These are phyloP conservation scores for Drosophila teissieri DNA, from an alignment of 1,140 invertebrate species.

Conservation along the genomic window DNA sequence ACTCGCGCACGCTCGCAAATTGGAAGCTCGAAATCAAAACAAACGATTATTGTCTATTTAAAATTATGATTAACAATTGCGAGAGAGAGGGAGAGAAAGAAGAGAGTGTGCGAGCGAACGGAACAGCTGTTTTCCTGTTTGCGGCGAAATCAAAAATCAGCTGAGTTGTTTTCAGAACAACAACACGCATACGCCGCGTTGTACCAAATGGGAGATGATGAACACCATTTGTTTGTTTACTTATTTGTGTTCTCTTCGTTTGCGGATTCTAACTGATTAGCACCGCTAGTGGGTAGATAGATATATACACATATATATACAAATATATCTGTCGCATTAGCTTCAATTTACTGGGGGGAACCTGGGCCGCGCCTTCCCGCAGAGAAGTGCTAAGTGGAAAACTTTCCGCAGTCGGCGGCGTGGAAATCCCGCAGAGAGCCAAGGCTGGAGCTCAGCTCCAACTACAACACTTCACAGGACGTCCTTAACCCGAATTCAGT, in stretches of 20 bases:
- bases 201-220: conserved; percentile 36
- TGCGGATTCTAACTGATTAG: conserved; percentile 49
- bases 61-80: conserved; percentile 79
- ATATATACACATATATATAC: conserved; percentile 14
- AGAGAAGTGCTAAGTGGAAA: conserved; percentile 40
- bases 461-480: conserved; percentile 10
- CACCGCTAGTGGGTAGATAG: conserved; percentile 14
- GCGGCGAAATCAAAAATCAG: conserved; percentile 72
- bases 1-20: conserved; percentile 75
- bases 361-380: conserved; percentile 6
- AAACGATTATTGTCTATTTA: conserved; percentile 83
- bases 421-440: conserved; percentile 24
- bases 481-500: conserved; percentile 38
- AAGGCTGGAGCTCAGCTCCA: conserved; percentile 25
- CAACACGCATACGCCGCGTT: conserved; percentile 54
- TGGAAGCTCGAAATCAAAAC: conserved; percentile 81
- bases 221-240: conserved; percentile 19
- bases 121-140: conserved; percentile 65
- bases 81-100: neutral
- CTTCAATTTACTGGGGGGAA: conserved; percentile 20
- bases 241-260: conserved; percentile 11
- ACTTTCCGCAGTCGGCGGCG: conserved; percentile 34
- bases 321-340: conserved; percentile 51
- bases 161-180: conserved; percentile 36
- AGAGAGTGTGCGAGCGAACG: conserved; percentile 9